Evolutionary conservation across 2,888 invertebrate species (phyloP).

Genomic region (Scaptomyza cyrtandrae): DNA sequence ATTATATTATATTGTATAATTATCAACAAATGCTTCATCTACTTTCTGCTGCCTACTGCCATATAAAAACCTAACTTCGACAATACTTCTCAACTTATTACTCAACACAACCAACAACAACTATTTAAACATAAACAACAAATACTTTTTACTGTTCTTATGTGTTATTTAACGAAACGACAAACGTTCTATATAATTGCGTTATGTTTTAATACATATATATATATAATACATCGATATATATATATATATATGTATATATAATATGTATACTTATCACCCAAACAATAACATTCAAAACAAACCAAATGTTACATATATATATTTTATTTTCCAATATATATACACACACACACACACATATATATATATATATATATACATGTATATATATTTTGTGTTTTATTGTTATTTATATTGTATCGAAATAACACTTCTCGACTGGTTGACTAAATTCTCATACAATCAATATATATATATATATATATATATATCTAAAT

Average conservation of each 20-base stretch:
- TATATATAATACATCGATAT: slow-evolving; percentile 14
- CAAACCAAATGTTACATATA: slow-evolving; percentile 4
- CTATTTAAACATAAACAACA: neutral
- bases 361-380: too few species aligned
- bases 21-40: slow-evolving; percentile 29
- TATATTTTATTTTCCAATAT: slow-evolving; percentile 8
- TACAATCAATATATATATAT: slow-evolving; percentile 32
- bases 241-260: slow-evolving; percentile 10
- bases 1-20: too few species aligned
- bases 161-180: slow-evolving; percentile 52
- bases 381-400: slow-evolving; percentile 10
- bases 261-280: neutral
- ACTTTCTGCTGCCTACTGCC: slow-evolving; percentile 56
- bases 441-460: slow-evolving; percentile 38
- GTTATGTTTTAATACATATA: slow-evolving; percentile 45
- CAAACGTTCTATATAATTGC: slow-evolving; percentile 28
- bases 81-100: slow-evolving; percentile 35
- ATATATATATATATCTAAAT: slow-evolving; percentile 30
- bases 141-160: slow-evolving; percentile 14
- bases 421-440: slow-evolving; percentile 37
- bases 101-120: slow-evolving; percentile 13
- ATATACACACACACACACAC: slow-evolving; percentile 11
- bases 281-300: slow-evolving; percentile 2
- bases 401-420: slow-evolving; percentile 8
- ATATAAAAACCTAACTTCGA: slow-evolving; percentile 31